phyloP scores from a whole-genome alignment of 2,113 vertebrate genomes.

The human region GRCh38 chr1:76134001-76134500 shows the following conservation, averaged over 20 bases:
- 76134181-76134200: neutral
- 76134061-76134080: neutral
- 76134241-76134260: neutral
- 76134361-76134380: neutral
- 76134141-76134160: no score
- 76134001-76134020: neutral
- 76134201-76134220: neutral
- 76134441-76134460: neutral
- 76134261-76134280: neutral
- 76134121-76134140: neutral
- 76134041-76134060: neutral
- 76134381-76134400: neutral
- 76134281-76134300: neutral
- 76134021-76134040: neutral
- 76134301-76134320: neutral
- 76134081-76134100: neutral
- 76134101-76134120: neutral
- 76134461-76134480: neutral
- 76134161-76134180: neutral
- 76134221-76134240: neutral
- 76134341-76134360: neutral
- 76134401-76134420: neutral
- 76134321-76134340: no score
- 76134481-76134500: neutral
- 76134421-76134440: neutral